These are phyloP conservation scores for Bothrops jararaca DNA, from an alignment of 2,113 vertebrate species.

Conservation along the genomic window DNA sequence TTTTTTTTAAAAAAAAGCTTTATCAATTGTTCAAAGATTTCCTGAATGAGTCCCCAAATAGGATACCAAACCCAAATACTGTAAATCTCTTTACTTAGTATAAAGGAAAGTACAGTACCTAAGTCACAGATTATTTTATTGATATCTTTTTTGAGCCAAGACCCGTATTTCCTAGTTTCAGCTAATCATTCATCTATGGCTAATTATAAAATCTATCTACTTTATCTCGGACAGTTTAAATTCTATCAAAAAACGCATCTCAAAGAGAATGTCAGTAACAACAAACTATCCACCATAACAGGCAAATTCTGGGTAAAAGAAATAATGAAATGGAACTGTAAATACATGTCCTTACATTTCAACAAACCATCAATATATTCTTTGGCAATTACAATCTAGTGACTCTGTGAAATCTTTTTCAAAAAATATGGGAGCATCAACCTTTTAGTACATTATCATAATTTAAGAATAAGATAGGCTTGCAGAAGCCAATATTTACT, in stretches of 20 bases:
- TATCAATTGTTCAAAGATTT: neutral
- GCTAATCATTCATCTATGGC: neutral
- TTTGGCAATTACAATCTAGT: neutral
- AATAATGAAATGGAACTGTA: neutral
- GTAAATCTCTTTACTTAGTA: neutral
- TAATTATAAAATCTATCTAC: neutral
- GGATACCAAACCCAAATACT: neutral
- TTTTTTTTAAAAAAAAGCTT: too few species aligned
- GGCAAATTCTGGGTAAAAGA: neutral
- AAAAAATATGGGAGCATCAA: slow-evolving; percentile 36
- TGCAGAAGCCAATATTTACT: neutral
- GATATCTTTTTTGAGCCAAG: neutral
- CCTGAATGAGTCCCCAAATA: neutral
- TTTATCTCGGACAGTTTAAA: neutral
- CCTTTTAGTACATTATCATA: neutral
- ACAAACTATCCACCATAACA: neutral
- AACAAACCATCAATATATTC: neutral
- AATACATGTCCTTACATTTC: neutral
- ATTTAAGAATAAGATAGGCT: neutral
- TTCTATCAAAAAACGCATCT: neutral
- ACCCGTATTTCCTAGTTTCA: neutral
- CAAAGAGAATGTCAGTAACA: neutral
- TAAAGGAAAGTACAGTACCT: neutral
- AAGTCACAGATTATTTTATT: neutral
- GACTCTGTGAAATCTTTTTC: slow-evolving; percentile 3